phyloP scores from a whole-genome alignment of 2,113 vertebrate genomes.

The Raja brachyura region DNA sequence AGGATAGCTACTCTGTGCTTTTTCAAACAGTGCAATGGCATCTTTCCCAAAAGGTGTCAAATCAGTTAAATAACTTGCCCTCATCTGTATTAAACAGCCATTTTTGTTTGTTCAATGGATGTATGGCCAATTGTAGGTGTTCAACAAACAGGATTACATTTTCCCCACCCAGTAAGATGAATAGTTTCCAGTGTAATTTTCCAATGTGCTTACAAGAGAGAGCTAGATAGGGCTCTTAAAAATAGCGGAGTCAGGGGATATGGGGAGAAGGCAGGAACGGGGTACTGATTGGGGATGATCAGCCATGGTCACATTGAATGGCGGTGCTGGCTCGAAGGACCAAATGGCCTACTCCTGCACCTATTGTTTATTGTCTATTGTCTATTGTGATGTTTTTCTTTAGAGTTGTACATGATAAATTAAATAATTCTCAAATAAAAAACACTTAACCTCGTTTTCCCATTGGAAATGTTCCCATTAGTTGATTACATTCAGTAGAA shows the following conservation, averaged over 20 bases:
- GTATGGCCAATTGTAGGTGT: neutral
- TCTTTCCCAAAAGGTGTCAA: neutral
- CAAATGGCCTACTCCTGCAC: too few species aligned
- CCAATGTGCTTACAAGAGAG: too few species aligned
- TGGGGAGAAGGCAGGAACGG: too few species aligned
- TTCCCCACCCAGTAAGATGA: neutral
- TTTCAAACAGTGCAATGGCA: too few species aligned
- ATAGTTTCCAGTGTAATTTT: neutral
- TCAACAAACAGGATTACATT: neutral
- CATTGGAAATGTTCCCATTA: neutral
- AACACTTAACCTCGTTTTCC: neutral
- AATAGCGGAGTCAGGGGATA: too few species aligned
- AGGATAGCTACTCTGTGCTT: too few species aligned
- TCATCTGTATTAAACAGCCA: neutral
- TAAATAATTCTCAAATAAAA: conserved; percentile 8
- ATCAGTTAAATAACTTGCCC: neutral
- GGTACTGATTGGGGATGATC: too few species aligned
- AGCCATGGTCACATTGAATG: too few species aligned
- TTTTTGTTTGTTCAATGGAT: neutral
- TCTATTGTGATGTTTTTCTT: too few species aligned
- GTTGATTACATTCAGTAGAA: neutral
- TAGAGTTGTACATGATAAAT: neutral
- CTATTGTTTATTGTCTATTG: too few species aligned
- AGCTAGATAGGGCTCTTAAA: too few species aligned
- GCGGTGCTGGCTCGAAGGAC: too few species aligned